Evolutionary conservation across 2,888 invertebrate species (phyloP).

Genomic region (Yponomeuta plumbellus): DNA sequence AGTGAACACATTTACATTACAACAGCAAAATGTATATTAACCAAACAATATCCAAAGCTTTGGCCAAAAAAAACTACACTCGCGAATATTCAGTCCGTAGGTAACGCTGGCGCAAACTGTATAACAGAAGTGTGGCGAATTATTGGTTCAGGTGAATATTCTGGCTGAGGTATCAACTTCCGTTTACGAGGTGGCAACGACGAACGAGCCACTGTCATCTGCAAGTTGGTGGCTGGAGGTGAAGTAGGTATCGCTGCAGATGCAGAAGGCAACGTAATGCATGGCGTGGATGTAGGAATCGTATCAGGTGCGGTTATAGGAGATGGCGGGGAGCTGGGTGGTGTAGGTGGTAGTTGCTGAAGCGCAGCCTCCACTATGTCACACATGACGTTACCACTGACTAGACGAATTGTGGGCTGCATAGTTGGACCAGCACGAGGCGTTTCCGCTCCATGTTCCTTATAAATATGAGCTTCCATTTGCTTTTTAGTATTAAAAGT

Average conservation of each 20-base stretch:
- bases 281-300: conserved; percentile 28
- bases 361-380: conserved; percentile 64
- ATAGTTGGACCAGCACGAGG: conserved; percentile 54
- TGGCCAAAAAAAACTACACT: not conserved
- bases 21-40: not conserved
- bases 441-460: conserved; percentile 73
- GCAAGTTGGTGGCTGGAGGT: conserved; percentile 42
- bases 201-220: conserved; percentile 51
- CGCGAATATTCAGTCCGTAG: not conserved
- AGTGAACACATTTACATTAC: not conserved
- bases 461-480: conserved; percentile 90
- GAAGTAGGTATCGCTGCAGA: conserved; percentile 41
- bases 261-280: conserved; percentile 71
- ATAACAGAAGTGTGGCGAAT: conserved; percentile 83
- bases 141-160: conserved; percentile 53
- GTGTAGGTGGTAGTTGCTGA: conserved; percentile 72
- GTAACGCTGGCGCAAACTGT: conserved; percentile 84
- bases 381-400: conserved; percentile 60
- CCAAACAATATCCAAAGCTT: not conserved
- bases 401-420: conserved; percentile 45
- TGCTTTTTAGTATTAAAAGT: conserved; percentile 94
- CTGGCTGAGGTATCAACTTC: conserved; percentile 83
- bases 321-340: conserved; percentile 75
- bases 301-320: conserved; percentile 46
- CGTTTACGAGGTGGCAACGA: conserved; percentile 87